Evolutionary conservation across 2,797 vertebrate species (phyloP), one percentile per base, ranked within the genome.

Genomic region (Spinus pinus): DNA sequence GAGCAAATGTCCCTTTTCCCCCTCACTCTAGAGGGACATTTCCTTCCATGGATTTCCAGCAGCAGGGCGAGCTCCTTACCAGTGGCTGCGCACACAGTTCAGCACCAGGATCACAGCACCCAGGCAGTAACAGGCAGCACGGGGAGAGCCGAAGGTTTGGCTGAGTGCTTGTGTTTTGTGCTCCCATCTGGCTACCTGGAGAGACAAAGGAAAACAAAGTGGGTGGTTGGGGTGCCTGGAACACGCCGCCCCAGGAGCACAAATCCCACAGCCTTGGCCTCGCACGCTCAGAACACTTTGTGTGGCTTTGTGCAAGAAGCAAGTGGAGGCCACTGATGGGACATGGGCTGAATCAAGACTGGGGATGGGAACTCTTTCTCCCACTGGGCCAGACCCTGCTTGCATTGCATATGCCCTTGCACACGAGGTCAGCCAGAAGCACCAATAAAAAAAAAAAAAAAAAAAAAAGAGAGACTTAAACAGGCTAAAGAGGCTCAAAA

Each of bases 61-160:
- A 53, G 64, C 4, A 39, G 65, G 51, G 42, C 9, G 14, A 46
- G 85, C 12, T 72, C 77, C 98, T 98, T 97, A 99, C 99, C 99
- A 99, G 97, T 99, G 98, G 71, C 99, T 99, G 53, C 99, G 98
- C 87, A 98, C 98, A 8, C 98, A 83, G 44, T 99, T 99, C 64
- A 99, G 98, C 39, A 98, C 83, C 70, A 99, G 83, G 95, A 99
- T 98, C 86, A 98, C 58, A 0, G 96, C 44, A 0, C 98, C 99
- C 81, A 99, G 97, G 90, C 93, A 96, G 97, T 98, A 99, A 92
- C 99, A 99, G 88, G 98, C 99, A 79, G 97, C 16, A 41, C 86
- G 95, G 0, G 99, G 98, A 61, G 99, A 98, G 10, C 98, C 98
- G 2, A 99, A 98, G 84, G 98, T 72, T 78, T 62, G 96, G 82